A percentile compares a stretch with the other conserved stretches of the same genome.
Evolutionary conservation across 2,888 invertebrate species (phyloP).

Genomic region (Miltochrista miniata): DNA sequence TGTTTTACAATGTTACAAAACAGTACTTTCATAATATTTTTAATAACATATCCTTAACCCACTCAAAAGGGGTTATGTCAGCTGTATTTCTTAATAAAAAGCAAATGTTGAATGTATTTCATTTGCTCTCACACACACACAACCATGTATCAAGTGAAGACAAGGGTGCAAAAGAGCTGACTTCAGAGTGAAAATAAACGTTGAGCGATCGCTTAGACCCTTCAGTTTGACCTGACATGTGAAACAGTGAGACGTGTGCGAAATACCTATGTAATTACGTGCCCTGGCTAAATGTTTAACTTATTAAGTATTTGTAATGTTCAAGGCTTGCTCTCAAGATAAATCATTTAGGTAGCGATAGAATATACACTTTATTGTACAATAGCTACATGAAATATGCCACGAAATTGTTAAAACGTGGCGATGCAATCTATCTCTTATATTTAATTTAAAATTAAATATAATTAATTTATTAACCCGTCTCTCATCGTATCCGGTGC

Average conservation of each 20-base stretch:
- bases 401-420: too few relatives aligned
- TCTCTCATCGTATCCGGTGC: too few relatives aligned
- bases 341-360: neutral
- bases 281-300: slow-evolving; percentile 17
- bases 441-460: too few relatives aligned
- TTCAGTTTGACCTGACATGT: slow-evolving; percentile 53
- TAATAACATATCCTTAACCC: too few relatives aligned
- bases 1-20: too few relatives aligned
- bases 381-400: too few relatives aligned
- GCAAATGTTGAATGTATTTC: slow-evolving; percentile 69
- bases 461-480: too few relatives aligned
- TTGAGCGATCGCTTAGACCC: slow-evolving; percentile 70
- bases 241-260: slow-evolving; percentile 42
- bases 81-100: slow-evolving; percentile 63
- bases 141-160: slow-evolving; percentile 75
- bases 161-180: slow-evolving; percentile 74
- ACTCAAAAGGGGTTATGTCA: neutral
- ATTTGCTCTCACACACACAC: slow-evolving; percentile 72
- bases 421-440: too few relatives aligned
- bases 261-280: slow-evolving; percentile 41
- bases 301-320: slow-evolving; percentile 6
- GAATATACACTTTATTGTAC: neutral
- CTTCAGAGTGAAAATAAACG: slow-evolving; percentile 72
- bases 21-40: too few relatives aligned
- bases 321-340: neutral